Percentiles rank a stretch among this genome's conserved stretches.
phyloP scores from a whole-genome alignment of 2,888 invertebrate species.

The Pterobdella sp. region DNA sequence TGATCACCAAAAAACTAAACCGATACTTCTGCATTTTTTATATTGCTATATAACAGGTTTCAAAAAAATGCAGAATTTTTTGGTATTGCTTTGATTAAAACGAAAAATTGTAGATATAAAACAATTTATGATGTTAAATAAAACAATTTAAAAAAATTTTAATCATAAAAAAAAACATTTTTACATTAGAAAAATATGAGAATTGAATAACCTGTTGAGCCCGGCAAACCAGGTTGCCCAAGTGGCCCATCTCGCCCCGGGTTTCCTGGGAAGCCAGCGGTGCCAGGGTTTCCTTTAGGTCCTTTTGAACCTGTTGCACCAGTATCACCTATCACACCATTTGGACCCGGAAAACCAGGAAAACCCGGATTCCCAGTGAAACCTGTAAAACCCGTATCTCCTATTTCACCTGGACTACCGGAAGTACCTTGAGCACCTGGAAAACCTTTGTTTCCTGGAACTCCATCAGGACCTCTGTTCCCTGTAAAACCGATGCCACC shows the following conservation, averaged over 20 bases:
- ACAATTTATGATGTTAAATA: too few relatives aligned
- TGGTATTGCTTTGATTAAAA: too few relatives aligned
- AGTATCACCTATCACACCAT: constrained; percentile 13
- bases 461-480: constrained; percentile 25
- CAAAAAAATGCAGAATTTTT: too few relatives aligned
- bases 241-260: not conserved
- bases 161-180: too few relatives aligned
- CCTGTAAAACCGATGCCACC: constrained; percentile 22
- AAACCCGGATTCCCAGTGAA: constrained; percentile 1
- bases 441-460: constrained; percentile 27
- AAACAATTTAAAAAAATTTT: too few relatives aligned
- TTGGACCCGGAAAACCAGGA: not conserved
- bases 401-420: not conserved
- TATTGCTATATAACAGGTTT: too few relatives aligned
- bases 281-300: constrained; percentile 23
- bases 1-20: too few relatives aligned
- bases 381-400: constrained; percentile 16
- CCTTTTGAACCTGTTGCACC: constrained; percentile 20
- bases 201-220: not conserved
- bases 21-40: too few relatives aligned
- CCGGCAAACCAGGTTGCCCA: constrained; percentile 16
- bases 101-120: too few relatives aligned
- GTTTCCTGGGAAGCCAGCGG: constrained; percentile 22
- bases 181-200: too few relatives aligned
- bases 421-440: constrained; percentile 27